Conservation (phyloP, 2,888 invertebrate species). For the Papilio protenor region DNA sequence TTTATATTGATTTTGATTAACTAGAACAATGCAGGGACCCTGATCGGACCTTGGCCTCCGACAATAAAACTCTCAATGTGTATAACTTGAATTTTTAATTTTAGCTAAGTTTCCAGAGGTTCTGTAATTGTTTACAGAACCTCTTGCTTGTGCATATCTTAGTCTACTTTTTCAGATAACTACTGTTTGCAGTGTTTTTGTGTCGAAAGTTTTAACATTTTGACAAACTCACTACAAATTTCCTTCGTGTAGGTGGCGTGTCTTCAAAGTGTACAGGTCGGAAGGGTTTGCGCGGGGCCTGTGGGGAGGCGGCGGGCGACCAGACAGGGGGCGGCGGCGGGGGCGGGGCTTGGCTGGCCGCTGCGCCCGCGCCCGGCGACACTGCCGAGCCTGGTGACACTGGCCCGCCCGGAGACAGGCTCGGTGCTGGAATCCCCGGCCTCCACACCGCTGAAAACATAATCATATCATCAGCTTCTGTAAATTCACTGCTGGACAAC, state of each 20-base stretch:
- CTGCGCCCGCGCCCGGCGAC: slow-evolving; percentile 68
- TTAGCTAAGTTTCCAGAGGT: too few species aligned
- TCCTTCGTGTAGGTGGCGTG: slow-evolving; percentile 74
- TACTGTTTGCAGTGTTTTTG: too few species aligned
- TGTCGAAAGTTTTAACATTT: slow-evolving; percentile 13
- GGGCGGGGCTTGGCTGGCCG: slow-evolving; percentile 74
- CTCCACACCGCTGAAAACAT: slow-evolving; percentile 74
- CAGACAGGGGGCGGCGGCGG: slow-evolving; percentile 88
- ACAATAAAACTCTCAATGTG: too few species aligned
- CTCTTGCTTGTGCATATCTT: too few species aligned
- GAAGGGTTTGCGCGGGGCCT: slow-evolving; percentile 90
- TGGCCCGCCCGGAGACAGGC: slow-evolving; percentile 53
- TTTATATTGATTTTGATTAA: neutral
- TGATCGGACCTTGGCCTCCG: neutral
- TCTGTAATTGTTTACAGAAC: too few species aligned
- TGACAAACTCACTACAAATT: slow-evolving; percentile 63
- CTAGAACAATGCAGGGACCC: neutral
- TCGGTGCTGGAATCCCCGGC: slow-evolving; percentile 69
- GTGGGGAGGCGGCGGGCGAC: slow-evolving; percentile 92
- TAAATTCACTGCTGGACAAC: too few species aligned
- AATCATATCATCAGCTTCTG: too few species aligned
- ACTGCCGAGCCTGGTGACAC: slow-evolving; percentile 45
- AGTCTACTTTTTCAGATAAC: neutral
- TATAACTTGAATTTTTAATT: too few species aligned
- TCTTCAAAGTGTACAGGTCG: slow-evolving; percentile 88